Evolutionary conservation across 92 coral and sea anemone species (phyloP).

Genomic region (Porites rus): DNA sequence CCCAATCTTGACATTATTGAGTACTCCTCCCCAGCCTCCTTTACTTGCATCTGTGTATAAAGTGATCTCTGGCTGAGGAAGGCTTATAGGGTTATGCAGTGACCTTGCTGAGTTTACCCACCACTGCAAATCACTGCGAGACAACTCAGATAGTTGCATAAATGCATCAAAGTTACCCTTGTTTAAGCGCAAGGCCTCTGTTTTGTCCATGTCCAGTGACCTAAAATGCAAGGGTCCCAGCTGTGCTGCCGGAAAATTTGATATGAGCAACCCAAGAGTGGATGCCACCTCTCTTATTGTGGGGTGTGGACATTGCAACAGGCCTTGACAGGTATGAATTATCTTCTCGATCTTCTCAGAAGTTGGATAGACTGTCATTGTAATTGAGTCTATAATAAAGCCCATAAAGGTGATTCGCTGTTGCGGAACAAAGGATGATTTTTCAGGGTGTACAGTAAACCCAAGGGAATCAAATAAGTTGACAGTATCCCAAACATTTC

Average conservation of each 20-base stretch:
- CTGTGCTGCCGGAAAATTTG: conserved; percentile 53
- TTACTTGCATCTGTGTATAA: too few species aligned
- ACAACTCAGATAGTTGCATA: conserved; percentile 53
- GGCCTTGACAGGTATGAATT: conserved; percentile 14
- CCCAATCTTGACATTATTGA: conserved; percentile 17
- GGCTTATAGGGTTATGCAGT: conserved; percentile 36
- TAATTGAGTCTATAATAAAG: conserved; percentile 17
- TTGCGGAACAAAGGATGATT: too few species aligned
- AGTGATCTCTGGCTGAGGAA: conserved; percentile 17
- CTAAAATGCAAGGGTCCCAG: conserved; percentile 57
- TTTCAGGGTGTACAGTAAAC: too few species aligned
- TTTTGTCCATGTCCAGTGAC: conserved; percentile 53
- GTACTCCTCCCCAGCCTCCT: conserved; percentile 56
- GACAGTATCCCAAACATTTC: background rate
- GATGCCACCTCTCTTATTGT: conserved; percentile 51
- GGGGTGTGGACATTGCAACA: conserved; percentile 3
- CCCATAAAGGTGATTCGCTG: conserved; percentile 8
- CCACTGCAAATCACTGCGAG: conserved; percentile 47
- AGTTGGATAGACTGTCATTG: conserved; percentile 1
- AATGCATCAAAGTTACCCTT: conserved; percentile 46
- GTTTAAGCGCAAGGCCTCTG: conserved; percentile 28
- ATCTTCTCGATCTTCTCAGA: conserved; percentile 8
- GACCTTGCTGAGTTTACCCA: conserved; percentile 33
- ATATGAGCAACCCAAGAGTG: conserved; percentile 41
- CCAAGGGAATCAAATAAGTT: background rate